Percentiles rank a stretch among this genome's conserved stretches.
Conservation (phyloP, 2,888 invertebrate species). For the Urechis unicinctus region DNA sequence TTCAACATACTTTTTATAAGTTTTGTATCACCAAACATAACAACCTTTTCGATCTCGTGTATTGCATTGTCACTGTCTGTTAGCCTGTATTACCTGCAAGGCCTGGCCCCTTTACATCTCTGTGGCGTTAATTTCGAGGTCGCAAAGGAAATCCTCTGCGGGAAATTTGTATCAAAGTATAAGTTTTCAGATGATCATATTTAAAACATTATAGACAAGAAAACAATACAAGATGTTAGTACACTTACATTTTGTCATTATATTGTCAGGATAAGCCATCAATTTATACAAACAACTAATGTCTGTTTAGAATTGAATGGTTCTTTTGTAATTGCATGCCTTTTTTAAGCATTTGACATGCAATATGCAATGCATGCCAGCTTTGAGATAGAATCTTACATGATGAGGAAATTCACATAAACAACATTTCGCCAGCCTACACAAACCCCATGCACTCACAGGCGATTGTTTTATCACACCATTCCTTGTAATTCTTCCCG, state of each 20-base stretch:
- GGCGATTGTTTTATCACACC: too few relatives aligned
- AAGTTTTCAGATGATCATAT: too few relatives aligned
- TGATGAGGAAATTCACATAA: conserved; percentile 58
- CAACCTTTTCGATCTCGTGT: background rate
- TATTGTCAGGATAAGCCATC: too few relatives aligned
- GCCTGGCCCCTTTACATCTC: conserved; percentile 59
- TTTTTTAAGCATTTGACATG: too few relatives aligned
- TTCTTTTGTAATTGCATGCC: too few relatives aligned
- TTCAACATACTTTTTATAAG: too few relatives aligned
- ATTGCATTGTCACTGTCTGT: background rate
- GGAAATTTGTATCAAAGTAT: too few relatives aligned
- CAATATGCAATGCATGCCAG: conserved; percentile 60
- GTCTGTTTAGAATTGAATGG: too few relatives aligned
- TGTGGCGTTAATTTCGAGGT: conserved; percentile 79
- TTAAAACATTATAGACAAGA: conserved; percentile 12
- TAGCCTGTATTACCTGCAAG: conserved; percentile 42
- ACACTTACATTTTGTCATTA: too few relatives aligned
- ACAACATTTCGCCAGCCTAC: conserved; percentile 67
- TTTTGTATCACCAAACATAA: too few relatives aligned
- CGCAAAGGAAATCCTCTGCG: conserved; percentile 84
- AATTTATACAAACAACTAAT: too few relatives aligned
- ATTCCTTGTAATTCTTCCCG: too few relatives aligned
- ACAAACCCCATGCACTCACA: conserved; percentile 60
- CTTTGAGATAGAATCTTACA: conserved; percentile 62
- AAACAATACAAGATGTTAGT: conserved; percentile 50